Evolutionary conservation across 2,888 invertebrate genomes (phyloP).

Genomic region (Matsumyia berberina): DNA sequence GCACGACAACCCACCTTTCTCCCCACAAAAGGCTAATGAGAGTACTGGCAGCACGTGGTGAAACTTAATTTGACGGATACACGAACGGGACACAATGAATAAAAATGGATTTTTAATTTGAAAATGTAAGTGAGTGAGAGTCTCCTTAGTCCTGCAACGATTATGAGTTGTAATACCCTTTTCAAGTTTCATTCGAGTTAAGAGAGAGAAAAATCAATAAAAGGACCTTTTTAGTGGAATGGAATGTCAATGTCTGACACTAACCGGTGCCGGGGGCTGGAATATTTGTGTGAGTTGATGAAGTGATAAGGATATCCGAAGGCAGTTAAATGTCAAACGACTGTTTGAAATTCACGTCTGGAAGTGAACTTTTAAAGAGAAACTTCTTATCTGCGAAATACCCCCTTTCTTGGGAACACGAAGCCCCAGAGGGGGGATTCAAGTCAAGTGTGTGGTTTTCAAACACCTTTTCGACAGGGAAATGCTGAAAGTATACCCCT

Average conservation of each 20-base stretch:
- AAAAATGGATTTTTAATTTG: conserved; percentile 42
- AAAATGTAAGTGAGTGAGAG: conserved; percentile 2
- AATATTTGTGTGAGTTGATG: conserved; percentile 20
- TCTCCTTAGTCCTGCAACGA: conserved; percentile 1
- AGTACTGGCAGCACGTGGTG: conserved; percentile 18
- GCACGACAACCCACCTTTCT: too few species aligned
- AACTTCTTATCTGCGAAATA: too few species aligned
- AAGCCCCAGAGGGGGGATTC: too few species aligned
- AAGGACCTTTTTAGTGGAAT: conserved; percentile 26
- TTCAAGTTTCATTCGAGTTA: not conserved
- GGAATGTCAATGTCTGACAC: conserved; percentile 37
- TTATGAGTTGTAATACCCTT: conserved; percentile 28
- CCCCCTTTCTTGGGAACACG: too few species aligned
- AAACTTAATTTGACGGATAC: conserved; percentile 44
- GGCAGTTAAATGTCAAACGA: conserved; percentile 17
- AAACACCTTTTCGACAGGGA: too few species aligned
- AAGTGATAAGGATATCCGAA: conserved; percentile 27
- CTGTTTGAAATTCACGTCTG: too few species aligned
- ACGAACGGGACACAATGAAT: conserved; percentile 15
- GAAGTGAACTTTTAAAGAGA: too few species aligned
- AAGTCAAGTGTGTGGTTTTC: too few species aligned
- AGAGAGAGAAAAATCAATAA: conserved; percentile 5
- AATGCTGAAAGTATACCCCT: too few species aligned
- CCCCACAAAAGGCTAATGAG: too few species aligned
- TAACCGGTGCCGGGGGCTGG: too few species aligned